Evolutionary conservation across 2,888 invertebrate species (phyloP).

Genomic region (Ophion ellenae): DNA sequence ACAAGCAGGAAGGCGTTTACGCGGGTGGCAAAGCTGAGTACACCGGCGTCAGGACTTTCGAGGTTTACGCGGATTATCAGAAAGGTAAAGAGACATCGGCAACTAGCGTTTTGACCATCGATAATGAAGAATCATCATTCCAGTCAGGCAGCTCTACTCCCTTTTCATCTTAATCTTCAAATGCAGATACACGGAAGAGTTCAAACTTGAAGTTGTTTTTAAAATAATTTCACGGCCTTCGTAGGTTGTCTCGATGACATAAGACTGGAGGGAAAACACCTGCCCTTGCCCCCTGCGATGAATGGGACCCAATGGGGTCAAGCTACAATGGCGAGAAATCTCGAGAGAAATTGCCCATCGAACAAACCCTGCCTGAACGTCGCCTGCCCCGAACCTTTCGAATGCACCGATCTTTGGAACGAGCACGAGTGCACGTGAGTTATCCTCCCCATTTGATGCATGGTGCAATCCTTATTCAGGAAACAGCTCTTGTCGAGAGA

Average conservation of each 20-base stretch:
- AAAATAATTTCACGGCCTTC: neutral
- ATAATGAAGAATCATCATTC: neutral
- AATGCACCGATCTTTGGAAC: slow-evolving; percentile 98
- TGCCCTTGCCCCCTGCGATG: slow-evolving; percentile 97
- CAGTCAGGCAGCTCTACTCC: neutral
- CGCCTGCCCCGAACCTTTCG: slow-evolving; percentile 96
- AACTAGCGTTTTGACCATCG: neutral
- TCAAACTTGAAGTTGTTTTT: neutral
- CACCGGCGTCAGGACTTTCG: slow-evolving; percentile 96
- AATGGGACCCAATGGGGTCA: slow-evolving; percentile 98
- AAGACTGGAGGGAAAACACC: slow-evolving; percentile 96
- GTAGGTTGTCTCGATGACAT: slow-evolving; percentile 93
- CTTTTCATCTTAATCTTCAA: no score
- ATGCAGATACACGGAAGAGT: neutral
- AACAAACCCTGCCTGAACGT: slow-evolving; percentile 98
- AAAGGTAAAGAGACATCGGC: slow-evolving; percentile 87
- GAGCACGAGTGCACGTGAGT: slow-evolving; percentile 99
- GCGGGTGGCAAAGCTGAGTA: slow-evolving; percentile 98
- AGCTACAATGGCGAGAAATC: slow-evolving; percentile 96
- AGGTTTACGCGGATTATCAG: slow-evolving; percentile 97
- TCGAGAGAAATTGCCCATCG: slow-evolving; percentile 96
- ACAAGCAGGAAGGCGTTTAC: slow-evolving; percentile 97
- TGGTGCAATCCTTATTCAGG: neutral
- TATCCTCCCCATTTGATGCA: slow-evolving; percentile 54
- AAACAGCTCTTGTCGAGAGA: neutral